Conservation (phyloP, 1,140 invertebrate genomes). For the Drosophila parabipectinata region DNA sequence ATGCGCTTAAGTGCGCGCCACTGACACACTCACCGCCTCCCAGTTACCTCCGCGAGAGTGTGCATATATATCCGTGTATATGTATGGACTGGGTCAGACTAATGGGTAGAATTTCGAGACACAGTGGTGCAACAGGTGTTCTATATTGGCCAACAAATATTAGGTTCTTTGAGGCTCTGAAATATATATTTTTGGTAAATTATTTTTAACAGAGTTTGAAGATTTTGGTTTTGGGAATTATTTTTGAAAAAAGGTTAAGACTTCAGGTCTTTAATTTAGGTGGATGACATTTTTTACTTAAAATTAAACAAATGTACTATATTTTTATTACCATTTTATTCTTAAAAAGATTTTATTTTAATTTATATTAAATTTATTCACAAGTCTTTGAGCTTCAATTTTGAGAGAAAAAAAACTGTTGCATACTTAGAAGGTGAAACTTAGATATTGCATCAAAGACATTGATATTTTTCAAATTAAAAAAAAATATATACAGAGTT, state of each 20-base stretch:
- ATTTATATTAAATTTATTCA: too few relatives aligned
- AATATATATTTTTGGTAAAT: not conserved
- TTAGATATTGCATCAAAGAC: not conserved
- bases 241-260: too few relatives aligned
- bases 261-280: too few relatives aligned
- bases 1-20: constrained; percentile 76
- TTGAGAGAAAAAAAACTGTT: not conserved
- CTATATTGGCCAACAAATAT: not conserved
- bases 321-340: not conserved
- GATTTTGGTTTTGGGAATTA: too few relatives aligned
- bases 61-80: constrained; percentile 9
- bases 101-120: constrained; percentile 7
- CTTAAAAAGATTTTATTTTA: too few relatives aligned
- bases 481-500: too few relatives aligned
- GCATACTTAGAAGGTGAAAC: not conserved
- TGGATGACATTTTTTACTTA: too few relatives aligned
- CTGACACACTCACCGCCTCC: constrained; percentile 56
- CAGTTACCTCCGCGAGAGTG: constrained; percentile 7
- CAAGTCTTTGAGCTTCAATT: not conserved
- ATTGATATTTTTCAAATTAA: not conserved
- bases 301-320: not conserved
- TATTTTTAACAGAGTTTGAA: too few relatives aligned
- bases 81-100: constrained; percentile 13
- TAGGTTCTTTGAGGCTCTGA: not conserved
- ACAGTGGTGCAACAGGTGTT: constrained; percentile 35